Percentiles rank a stretch among this genome's conserved stretches.
These are phyloP conservation scores for Oxycera nigricornis DNA, from an alignment of 2,888 invertebrate species.

Conservation along the genomic window DNA sequence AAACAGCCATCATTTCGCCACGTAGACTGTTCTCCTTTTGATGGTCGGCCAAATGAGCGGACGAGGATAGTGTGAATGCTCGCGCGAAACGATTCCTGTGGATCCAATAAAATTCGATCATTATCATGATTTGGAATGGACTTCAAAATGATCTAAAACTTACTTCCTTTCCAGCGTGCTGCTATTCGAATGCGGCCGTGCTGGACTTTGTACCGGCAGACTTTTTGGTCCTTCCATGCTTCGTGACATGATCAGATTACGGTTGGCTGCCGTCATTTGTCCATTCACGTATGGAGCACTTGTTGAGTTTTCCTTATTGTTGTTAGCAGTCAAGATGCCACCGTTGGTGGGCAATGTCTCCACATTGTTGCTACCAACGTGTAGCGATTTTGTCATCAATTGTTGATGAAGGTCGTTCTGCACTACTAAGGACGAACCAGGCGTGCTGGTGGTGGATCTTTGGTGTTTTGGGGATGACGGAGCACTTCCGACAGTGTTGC, in stretches of 20 bases:
- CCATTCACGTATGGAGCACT: slow-evolving; percentile 19
- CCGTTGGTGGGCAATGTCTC: slow-evolving; percentile 24
- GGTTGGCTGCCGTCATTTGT: slow-evolving; percentile 47
- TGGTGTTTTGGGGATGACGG: slow-evolving; percentile 66
- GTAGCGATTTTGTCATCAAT: slow-evolving; percentile 30
- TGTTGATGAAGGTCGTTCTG: slow-evolving; percentile 43
- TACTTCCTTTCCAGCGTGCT: slow-evolving; percentile 67
- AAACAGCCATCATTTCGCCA: slow-evolving; percentile 86
- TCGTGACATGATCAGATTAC: slow-evolving; percentile 64
- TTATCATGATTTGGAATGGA: too few relatives aligned
- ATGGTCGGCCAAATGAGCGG: slow-evolving; percentile 61
- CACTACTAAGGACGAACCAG: slow-evolving; percentile 51
- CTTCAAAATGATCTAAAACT: slow-evolving; percentile 43
- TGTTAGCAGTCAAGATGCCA: slow-evolving; percentile 46
- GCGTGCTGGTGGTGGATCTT: slow-evolving; percentile 62
- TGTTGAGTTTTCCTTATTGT: slow-evolving; percentile 49
- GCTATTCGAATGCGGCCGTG: slow-evolving; percentile 61
- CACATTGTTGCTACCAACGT: slow-evolving; percentile 42
- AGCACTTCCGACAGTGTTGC: slow-evolving; percentile 68
- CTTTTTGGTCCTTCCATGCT: slow-evolving; percentile 69
- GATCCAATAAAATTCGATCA: too few relatives aligned
- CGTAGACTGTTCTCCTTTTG: slow-evolving; percentile 70
- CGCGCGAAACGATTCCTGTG: slow-evolving; percentile 72
- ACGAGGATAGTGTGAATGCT: slow-evolving; percentile 66
- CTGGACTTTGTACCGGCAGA: slow-evolving; percentile 63